Base-by-base conservation (phyloP, 2,113 vertebrate species). In the Propithecus coquereli region DNA sequence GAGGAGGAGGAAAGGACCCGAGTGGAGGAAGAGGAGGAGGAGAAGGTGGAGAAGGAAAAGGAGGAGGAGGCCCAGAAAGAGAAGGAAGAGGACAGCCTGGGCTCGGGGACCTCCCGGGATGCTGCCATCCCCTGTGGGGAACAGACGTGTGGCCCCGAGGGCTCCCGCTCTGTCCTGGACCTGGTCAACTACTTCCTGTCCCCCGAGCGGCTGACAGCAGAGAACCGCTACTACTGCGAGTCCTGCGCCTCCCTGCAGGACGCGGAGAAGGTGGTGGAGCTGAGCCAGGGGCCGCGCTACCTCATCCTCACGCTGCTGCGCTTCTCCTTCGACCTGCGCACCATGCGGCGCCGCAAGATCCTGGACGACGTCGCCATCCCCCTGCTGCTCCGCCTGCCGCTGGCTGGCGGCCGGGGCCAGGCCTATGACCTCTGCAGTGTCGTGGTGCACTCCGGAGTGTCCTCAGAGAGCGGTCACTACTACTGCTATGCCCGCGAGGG, bases 401-500 rank as follows among this genome's bases (percentile, higher is more conserved):
- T 99, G 92, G 81, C 97, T 0, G 98, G 98, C 10, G 96, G 97
- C 20, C 89, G 40, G 34, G 95, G 92, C 59, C 86, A 0, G 47
- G 94, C 98, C 93, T 99, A 99, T 0, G 99, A 99, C 93, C 98
- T 99, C 8, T 99, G 99, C 93, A 99, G 98, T 0, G 99, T 99
- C 6, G 99, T 99, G 79, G 99, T 99, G 52, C 99, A 99, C 83
- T 99, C 99, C 0, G 99, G 99, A 0, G 94, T 99, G 93, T 99
- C 99, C 84, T 99, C 99, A 0, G 99, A 99, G 92, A 99, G 99
- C 0, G 99, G 99, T 8, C 99, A 99, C 95, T 99, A 99, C 96
- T 99, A 99, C 82, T 99, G 99, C 98, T 99, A 99, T 9, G 99
- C 99, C 32, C 98, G 99, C 1, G 99, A 99, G 80, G 98, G 98